A percentile compares a stretch with the other conserved stretches of the same genome.
These are phyloP conservation scores for Gymnobelideus leadbeateri DNA, from an alignment of 2,113 vertebrate species.

Conservation along the genomic window DNA sequence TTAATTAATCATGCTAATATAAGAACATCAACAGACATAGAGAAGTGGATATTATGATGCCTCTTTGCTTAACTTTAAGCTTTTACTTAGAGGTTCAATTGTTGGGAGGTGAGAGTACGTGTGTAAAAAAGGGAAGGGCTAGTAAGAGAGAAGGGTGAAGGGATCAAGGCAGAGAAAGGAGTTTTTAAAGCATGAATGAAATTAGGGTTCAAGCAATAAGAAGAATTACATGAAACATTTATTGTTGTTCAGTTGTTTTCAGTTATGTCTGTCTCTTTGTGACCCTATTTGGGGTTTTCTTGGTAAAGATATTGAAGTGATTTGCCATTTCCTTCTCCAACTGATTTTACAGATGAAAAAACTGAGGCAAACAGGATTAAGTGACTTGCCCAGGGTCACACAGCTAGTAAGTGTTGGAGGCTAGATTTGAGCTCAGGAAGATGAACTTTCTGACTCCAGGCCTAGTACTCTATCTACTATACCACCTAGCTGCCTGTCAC, in stretches of 20 bases:
- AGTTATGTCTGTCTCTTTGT: too few relatives aligned
- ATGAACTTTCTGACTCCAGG: too few relatives aligned
- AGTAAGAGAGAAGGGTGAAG: background rate
- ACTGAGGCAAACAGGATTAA: too few relatives aligned
- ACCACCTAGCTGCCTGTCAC: background rate
- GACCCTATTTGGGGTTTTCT: too few relatives aligned
- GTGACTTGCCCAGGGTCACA: too few relatives aligned
- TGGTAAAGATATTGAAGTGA: too few relatives aligned
- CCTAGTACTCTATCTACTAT: background rate
- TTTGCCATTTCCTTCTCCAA: too few relatives aligned
- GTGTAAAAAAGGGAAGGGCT: background rate
- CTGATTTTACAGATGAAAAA: background rate
- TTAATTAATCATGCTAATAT: constrained; percentile 37
- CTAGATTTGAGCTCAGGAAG: too few relatives aligned
- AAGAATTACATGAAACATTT: background rate
- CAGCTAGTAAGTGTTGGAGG: too few relatives aligned
- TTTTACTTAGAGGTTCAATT: constrained; percentile 26
- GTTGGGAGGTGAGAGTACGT: background rate
- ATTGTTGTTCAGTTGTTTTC: too few relatives aligned
- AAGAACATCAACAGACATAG: constrained; percentile 22
- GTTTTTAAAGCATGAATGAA: background rate
- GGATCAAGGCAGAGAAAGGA: background rate
- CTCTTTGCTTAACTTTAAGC: background rate
- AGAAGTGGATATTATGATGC: constrained; percentile 32
- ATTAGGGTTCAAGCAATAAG: background rate